These are phyloP conservation scores for Bathynomus jamesi DNA, from an alignment of 1,140 invertebrate genomes.

Conservation along the genomic window DNA sequence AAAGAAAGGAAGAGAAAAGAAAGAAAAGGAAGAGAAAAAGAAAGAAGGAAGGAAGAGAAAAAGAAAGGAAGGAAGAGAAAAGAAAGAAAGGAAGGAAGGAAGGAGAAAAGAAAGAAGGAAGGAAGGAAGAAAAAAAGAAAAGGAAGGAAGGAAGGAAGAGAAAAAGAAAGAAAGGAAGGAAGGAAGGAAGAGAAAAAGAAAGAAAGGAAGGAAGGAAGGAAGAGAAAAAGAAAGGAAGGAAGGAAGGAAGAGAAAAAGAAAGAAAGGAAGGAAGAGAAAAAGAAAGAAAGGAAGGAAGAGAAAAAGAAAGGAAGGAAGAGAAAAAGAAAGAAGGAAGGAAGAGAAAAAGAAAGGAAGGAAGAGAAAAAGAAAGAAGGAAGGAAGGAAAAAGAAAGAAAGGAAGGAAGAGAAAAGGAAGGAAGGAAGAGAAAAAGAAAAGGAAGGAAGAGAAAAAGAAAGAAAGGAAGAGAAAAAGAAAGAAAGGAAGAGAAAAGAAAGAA, in stretches of 20 bases:
- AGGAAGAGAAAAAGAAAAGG: not conserved
- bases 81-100: not conserved
- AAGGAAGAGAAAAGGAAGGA: not conserved
- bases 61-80: not conserved
- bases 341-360: not conserved
- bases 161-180: not conserved
- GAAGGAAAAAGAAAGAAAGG: not conserved
- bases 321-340: not conserved
- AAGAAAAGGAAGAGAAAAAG: not conserved
- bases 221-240: slow-evolving; percentile 5
- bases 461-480: slow-evolving; percentile 4
- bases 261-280: too few relatives aligned
- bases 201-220: slow-evolving; percentile 9
- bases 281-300: not conserved
- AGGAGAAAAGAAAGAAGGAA: slow-evolving; percentile 1
- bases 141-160: not conserved
- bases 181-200: not conserved
- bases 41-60: not conserved
- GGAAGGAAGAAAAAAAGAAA: slow-evolving; percentile 2
- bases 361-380: not conserved
- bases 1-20: not conserved
- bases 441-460: slow-evolving; percentile 8
- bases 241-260: not conserved
- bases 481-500: slow-evolving; percentile 4
- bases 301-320: too few relatives aligned